Evolutionary conservation across 2,113 vertebrate genomes (phyloP).

Genomic region (Melospiza georgiana): DNA sequence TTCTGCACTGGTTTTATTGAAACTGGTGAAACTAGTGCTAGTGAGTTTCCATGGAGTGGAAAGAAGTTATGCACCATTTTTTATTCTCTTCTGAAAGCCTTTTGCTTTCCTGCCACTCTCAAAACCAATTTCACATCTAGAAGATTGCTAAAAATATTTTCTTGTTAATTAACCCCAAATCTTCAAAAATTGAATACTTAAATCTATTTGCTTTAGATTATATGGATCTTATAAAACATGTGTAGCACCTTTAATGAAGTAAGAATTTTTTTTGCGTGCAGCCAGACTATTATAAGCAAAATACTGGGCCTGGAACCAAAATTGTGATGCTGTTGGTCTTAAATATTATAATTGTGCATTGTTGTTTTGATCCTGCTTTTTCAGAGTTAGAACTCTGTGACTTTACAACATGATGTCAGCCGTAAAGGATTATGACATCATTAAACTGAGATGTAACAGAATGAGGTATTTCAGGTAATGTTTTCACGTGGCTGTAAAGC

Average conservation of each 20-base stretch:
- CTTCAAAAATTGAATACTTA: background rate
- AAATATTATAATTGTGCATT: background rate
- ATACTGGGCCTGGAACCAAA: background rate
- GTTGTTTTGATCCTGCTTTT: background rate
- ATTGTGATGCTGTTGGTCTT: background rate
- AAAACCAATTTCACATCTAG: background rate
- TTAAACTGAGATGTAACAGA: background rate
- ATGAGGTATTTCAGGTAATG: background rate
- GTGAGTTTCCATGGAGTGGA: background rate
- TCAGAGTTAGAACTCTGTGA: background rate
- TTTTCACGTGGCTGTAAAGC: background rate
- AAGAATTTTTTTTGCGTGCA: background rate
- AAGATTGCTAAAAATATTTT: background rate
- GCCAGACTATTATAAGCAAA: constrained; percentile 4
- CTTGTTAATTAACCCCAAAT: background rate
- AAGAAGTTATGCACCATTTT: background rate
- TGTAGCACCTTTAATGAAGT: background rate
- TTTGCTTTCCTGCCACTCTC: background rate
- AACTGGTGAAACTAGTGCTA: background rate
- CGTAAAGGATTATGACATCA: background rate
- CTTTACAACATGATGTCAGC: background rate
- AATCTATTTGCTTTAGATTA: background rate
- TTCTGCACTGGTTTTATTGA: background rate
- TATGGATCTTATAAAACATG: background rate
- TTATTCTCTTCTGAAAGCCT: background rate